Base-by-base conservation (phyloP, 2,797 vertebrate species). In the Sebastes wilsoni region DNA sequence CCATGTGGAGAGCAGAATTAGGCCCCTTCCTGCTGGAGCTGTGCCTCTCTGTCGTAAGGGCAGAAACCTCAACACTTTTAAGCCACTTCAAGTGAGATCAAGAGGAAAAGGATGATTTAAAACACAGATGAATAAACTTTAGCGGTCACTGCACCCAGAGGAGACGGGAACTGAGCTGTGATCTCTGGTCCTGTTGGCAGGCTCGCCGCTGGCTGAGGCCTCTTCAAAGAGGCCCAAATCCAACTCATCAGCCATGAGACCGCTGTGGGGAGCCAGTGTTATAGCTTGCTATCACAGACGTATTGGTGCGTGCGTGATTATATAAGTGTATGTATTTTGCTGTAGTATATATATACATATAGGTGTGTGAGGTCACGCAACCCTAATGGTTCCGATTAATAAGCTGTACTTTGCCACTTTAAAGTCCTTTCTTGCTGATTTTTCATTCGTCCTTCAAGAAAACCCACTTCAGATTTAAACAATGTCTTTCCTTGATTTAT, bases 91-190 rank as follows among this genome's bases (percentile, higher is more conserved):
- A 90, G 77, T 87, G 84, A 90, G 87, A 89, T 91, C 66, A 82
- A 91, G 85, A 91, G 84, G 89, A 91, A 90, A 88, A 78, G 72
- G 81, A 82, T 91, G 87, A 95, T 94, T 91, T 89, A 88, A 94
- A 94, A 94, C 82, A 68, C 92, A 94, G 93, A 88, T 91, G 86
- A 92, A 91, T 91, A 93, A 93, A 90, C 84, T 89, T 87, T 75
- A 84, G 93, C 59, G 89, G 93, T 93, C 82, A 75, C 66, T 82
- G 82, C 71, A 88, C 79, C 88, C 88, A 72, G 81, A 88, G 83
- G 82, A 91, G 81, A 87, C 49, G 54, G 81, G 88, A 88, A 77
- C 80, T 60, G 66, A 87, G 88, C 91, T 92, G 85, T 86, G 88
- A 93, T 90, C 89, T 74, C 72, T 56, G 80, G 80, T 90, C 60